These are phyloP conservation scores for Agapornis canus DNA, from an alignment of 2,797 vertebrate genomes.

Conservation along the genomic window DNA sequence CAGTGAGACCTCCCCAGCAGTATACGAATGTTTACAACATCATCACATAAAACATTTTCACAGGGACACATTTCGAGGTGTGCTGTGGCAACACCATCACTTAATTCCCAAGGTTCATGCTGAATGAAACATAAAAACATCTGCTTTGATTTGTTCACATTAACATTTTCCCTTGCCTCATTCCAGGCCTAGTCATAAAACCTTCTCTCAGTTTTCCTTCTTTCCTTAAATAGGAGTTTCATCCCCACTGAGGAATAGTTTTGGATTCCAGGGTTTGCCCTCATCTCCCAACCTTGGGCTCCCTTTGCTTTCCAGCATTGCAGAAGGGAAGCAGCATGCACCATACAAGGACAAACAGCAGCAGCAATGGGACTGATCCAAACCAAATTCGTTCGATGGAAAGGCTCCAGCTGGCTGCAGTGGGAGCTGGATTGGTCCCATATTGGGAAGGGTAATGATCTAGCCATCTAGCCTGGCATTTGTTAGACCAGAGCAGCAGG, in stretches of 20 bases:
- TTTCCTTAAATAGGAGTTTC: slow-evolving; percentile 23
- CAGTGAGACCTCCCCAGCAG: neutral
- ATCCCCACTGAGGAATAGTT: neutral
- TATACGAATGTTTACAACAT: rapidly evolving
- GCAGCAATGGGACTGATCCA: neutral
- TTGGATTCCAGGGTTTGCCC: neutral
- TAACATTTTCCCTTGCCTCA: neutral
- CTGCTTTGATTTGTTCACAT: neutral
- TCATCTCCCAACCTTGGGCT: neutral
- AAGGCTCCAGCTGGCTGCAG: slow-evolving; percentile 35
- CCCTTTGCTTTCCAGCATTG: rapidly evolving
- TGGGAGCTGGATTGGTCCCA: neutral
- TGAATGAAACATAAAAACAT: neutral
- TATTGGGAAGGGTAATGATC: neutral
- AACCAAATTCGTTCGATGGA: neutral
- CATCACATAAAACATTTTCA: neutral
- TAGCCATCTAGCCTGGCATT: slow-evolving; percentile 45
- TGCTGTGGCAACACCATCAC: neutral
- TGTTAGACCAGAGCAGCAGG: neutral
- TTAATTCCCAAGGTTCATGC: neutral
- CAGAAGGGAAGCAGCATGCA: neutral
- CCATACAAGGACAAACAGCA: neutral
- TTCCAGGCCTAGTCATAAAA: neutral
- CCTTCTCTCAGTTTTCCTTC: neutral
- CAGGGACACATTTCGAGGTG: neutral